Evolutionary conservation across 30 jellyfish, hydroid and myxozoan species (phyloP), one percentile per base, ranked within the genome.

Genomic region (Aurelia sp.): DNA sequence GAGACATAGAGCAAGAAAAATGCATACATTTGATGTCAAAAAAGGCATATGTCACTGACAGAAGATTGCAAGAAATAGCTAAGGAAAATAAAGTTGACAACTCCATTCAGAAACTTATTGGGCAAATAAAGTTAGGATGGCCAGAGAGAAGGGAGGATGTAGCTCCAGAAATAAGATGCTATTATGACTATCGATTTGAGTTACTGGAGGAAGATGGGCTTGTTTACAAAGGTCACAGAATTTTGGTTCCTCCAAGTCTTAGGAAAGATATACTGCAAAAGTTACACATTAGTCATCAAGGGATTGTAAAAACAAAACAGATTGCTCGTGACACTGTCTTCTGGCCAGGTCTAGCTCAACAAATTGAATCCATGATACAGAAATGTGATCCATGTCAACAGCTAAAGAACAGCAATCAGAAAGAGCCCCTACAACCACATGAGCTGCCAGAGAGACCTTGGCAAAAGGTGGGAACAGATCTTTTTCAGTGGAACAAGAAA

Each of bases 381-480:
- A 21, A n/a, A 24, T 81, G 91, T 68, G 76, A 67, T 27, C 47
- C 67, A 63, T 44, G 86, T 61, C 84, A 81, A 50, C 35, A 20
- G 41, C 50, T 40, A 13, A 17, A 22, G 27, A 30, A 57, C 31
- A 27, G 64, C 8, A 71, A 84, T 13, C 87, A 84, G 74, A 24
- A 44, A 41, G 93, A 84, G 57, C 73, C 93, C 12, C 57, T 84
- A 21, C 52, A 33, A 79, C 87, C 93, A 22, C 86, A 71, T 44
- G 87, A 84, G 21, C 44, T 84, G 8, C 88, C 93, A 6, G 67
- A 44, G 58, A 4, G 82, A 10, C 93, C 93, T 22, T 84, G 86
- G 88, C 81, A 69, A 51, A 69, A 52, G 52, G 30, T 84, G 40
- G 93, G 80, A 21, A 84, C 87, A 10, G 93, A 84, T 62, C 74